Percentiles rank a stretch among this genome's conserved stretches.
phyloP scores from a whole-genome alignment of 2,113 vertebrate genomes.

The Heterotis niloticus region DNA sequence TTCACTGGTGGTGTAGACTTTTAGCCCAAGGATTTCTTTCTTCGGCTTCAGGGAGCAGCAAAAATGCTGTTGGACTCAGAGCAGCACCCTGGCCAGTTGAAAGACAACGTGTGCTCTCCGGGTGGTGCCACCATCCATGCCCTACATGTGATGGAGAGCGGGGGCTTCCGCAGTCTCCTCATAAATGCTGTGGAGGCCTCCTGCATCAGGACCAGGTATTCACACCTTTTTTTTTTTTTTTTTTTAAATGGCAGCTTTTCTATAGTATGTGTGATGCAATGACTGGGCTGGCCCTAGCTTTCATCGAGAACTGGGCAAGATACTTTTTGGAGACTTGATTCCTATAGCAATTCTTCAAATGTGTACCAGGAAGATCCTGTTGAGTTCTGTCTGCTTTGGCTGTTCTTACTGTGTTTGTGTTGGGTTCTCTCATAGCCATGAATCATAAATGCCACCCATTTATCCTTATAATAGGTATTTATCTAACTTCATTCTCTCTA shows the following conservation, averaged over 20 bases:
- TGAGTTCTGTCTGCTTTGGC: too few species aligned
- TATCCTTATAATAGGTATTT: too few species aligned
- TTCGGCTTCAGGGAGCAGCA: conserved; percentile 77
- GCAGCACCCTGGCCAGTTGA: conserved; percentile 90
- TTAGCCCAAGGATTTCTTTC: not conserved
- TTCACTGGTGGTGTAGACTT: too few species aligned
- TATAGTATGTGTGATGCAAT: too few species aligned
- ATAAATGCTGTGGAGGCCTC: conserved; percentile 97
- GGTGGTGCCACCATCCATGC: conserved; percentile 95
- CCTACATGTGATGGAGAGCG: conserved; percentile 88
- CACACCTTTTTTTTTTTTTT: not conserved
- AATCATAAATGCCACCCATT: too few species aligned
- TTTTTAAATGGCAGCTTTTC: not conserved
- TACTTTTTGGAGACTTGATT: too few species aligned
- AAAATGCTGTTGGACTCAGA: conserved; percentile 92
- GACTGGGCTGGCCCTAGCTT: not conserved
- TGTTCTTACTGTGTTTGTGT: too few species aligned
- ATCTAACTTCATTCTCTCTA: not conserved
- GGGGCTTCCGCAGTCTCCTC: conserved; percentile 90
- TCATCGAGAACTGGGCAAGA: not conserved
- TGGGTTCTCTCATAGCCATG: too few species aligned
- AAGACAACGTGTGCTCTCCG: conserved; percentile 92
- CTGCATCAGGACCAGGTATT: conserved; percentile 82
- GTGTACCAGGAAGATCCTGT: too few species aligned
- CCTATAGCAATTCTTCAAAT: too few species aligned